Percentiles rank a stretch among this genome's conserved stretches.
These are phyloP conservation scores for Microtus ochrogaster DNA, from an alignment of 2,113 vertebrate species.

Conservation along the genomic window DNA sequence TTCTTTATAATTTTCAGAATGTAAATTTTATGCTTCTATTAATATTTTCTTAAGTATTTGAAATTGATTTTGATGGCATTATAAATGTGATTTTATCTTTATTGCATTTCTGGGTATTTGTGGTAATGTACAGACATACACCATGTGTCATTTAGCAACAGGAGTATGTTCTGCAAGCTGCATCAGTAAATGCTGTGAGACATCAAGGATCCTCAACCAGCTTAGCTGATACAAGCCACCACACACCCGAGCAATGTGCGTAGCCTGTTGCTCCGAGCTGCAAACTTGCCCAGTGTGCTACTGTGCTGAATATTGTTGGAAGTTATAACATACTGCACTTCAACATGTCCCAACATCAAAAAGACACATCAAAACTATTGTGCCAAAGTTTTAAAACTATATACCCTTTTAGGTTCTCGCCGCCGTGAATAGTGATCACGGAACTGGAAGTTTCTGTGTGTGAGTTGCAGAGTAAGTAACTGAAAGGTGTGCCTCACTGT, in stretches of 20 bases:
- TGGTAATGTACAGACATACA: background rate
- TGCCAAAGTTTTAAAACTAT: background rate
- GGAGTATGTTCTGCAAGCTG: background rate
- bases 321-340: background rate
- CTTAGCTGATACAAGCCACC: background rate
- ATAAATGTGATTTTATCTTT: conserved; percentile 3
- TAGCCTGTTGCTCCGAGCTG: background rate
- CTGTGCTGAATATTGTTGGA: background rate
- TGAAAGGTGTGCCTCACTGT: background rate
- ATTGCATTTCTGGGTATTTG: background rate
- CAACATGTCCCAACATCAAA: background rate
- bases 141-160: background rate
- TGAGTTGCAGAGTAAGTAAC: background rate
- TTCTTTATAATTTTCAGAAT: conserved; percentile 16
- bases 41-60: background rate
- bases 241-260: background rate
- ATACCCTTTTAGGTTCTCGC: background rate
- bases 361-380: background rate
- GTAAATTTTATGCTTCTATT: background rate
- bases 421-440: too few relatives aligned
- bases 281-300: background rate
- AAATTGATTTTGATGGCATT: conserved; percentile 1
- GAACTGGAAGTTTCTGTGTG: background rate
- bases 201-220: background rate
- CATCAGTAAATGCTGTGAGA: background rate